Base-by-base conservation (phyloP, 1,140 invertebrate species). In the Ceratina australensis region DNA sequence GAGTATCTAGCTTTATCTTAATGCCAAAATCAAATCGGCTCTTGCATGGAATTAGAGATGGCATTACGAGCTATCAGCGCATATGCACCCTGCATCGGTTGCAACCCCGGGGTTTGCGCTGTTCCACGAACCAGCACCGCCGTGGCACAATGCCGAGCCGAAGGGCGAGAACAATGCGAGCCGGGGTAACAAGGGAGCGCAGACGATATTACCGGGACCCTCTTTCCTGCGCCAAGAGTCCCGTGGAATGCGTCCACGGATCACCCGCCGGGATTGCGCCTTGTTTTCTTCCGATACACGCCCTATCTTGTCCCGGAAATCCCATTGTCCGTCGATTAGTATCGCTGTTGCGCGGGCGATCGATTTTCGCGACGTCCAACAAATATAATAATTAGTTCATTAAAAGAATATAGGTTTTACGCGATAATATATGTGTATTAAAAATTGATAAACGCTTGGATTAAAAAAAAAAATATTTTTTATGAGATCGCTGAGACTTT, bases 21-120 rank as follows among this genome's bases (percentile, higher is more conserved):
- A 92, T 92, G 87, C 90, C 87, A 73, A 90, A 92, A 92, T 92
- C 91, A 91, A 92, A 92, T 91, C 91, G 91, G 88, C 90, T 89
- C 89, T 72, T 69, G 88, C 82, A 89, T 87, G 90, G 90, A 91
- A 92, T 92, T 91, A 91, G 89, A 91, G 89, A 91, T 88, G 91
- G 91, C 90, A 92, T 91, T 92, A 91, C 87, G 82, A 86, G 73
- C 91, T 92, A 92, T 92, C 91, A 88, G 88, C 87, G 87, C 88
- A 88, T 89, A 89, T 91, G 91, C 91, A 92, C 89, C 89, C 89
- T 85, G 87, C 79, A 82, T 81, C 71, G 63, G 60, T 88, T n/a
- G 87, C 87, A 87, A 76, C 80, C 86, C 88, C 85, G 71, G 78
- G 65, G 78, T 59, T 67, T 81, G 15, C 16, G 7, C 81, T 49